phyloP scores from a whole-genome alignment of 1,140 invertebrate species.

The Chironomus tepperi region DNA sequence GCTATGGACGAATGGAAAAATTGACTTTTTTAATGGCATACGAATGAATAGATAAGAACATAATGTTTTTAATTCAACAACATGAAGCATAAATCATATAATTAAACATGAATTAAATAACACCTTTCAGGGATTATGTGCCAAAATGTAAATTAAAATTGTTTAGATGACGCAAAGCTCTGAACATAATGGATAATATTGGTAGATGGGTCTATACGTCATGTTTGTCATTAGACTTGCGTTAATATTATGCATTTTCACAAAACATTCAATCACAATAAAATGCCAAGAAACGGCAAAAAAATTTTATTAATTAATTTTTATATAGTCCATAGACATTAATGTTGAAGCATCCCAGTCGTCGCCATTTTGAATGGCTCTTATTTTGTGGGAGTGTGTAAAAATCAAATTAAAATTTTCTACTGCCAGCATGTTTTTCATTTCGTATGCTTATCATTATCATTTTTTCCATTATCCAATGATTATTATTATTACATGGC shows the following conservation, averaged over 20 bases:
- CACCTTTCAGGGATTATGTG: neutral
- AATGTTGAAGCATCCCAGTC: neutral
- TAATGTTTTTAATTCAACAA: neutral
- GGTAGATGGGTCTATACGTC: neutral
- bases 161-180: constrained; percentile 23
- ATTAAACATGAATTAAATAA: neutral
- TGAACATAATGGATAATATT: constrained; percentile 9
- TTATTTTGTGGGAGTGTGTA: constrained; percentile 21
- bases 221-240: neutral
- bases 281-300: neutral
- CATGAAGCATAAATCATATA: neutral
- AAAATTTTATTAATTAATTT: constrained; percentile 5
- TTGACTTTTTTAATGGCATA: constrained; percentile 2
- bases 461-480: constrained; percentile 17
- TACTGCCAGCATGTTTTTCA: constrained; percentile 10
- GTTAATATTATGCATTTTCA: neutral
- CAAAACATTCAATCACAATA: neutral
- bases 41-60: constrained; percentile 1
- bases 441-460: neutral
- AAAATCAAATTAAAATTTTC: constrained; percentile 10
- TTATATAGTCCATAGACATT: neutral
- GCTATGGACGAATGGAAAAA: constrained; percentile 2
- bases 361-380: constrained; percentile 16
- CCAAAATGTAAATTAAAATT: neutral
- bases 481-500: neutral